These are phyloP conservation scores for Oplegnathus fasciatus DNA, from an alignment of 2,113 vertebrate genomes.

Conservation along the genomic window DNA sequence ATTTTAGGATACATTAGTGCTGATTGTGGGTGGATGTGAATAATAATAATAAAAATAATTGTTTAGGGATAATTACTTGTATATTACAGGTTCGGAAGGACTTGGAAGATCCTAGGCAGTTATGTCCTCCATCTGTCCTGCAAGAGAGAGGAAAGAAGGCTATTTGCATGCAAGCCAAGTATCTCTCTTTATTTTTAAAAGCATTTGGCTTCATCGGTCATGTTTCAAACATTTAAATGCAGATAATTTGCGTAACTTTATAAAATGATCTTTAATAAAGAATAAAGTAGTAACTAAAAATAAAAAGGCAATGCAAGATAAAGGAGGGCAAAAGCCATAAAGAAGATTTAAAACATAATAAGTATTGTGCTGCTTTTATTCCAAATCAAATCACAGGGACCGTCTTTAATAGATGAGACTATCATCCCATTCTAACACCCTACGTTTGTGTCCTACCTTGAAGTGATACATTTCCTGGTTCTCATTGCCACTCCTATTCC, in stretches of 20 bases:
- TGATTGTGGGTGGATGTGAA: neutral
- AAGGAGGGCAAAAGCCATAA: neutral
- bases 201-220: neutral
- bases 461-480: conserved; percentile 78
- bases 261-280: neutral
- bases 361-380: neutral
- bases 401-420: neutral
- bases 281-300: neutral
- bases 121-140: conserved; percentile 89
- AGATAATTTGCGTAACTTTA: neutral
- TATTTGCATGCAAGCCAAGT: neutral
- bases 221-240: neutral
- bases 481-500: conserved; percentile 80
- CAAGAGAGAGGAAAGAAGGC: conserved; percentile 23
- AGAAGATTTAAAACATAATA: neutral
- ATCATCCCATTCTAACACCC: neutral
- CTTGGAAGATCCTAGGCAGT: conserved; percentile 88
- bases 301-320: neutral
- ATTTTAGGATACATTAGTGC: neutral
- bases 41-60: neutral
- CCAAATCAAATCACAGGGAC: neutral
- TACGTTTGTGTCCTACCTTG: conserved; percentile 60
- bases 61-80: conserved; percentile 63
- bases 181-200: neutral
- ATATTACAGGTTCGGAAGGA: conserved; percentile 87